Conservation (phyloP, 2,797 vertebrate species). For the Oceanodroma leucorhoa region DNA sequence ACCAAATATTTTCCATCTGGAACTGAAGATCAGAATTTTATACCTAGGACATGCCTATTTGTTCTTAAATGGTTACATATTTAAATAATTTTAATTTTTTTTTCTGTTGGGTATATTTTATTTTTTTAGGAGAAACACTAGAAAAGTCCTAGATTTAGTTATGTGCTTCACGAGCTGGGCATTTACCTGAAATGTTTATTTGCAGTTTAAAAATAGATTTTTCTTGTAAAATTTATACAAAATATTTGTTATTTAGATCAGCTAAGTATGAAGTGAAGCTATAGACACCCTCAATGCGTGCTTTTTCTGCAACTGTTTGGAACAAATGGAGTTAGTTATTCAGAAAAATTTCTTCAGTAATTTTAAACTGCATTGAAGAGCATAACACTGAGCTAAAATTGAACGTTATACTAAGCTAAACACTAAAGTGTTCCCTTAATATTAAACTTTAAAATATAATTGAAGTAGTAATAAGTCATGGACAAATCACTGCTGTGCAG, state of each 20-base stretch:
- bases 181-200: background rate
- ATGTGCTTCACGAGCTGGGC: background rate
- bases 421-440: background rate
- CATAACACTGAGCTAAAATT: background rate
- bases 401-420: background rate
- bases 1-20: background rate
- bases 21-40: background rate
- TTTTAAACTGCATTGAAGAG: background rate
- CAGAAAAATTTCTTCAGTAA: background rate
- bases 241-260: background rate
- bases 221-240: background rate
- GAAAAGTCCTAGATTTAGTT: background rate
- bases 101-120: background rate
- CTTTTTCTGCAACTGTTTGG: background rate
- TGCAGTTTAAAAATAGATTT: background rate
- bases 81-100: background rate
- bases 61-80: background rate
- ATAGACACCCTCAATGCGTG: accelerated
- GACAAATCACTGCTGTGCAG: background rate
- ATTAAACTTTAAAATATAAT: background rate
- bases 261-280: background rate
- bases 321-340: background rate
- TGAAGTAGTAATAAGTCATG: background rate
- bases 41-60: background rate
- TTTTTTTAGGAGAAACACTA: background rate